phyloP scores from a whole-genome alignment of 2,888 invertebrate species.

The Parelbella ahira region DNA sequence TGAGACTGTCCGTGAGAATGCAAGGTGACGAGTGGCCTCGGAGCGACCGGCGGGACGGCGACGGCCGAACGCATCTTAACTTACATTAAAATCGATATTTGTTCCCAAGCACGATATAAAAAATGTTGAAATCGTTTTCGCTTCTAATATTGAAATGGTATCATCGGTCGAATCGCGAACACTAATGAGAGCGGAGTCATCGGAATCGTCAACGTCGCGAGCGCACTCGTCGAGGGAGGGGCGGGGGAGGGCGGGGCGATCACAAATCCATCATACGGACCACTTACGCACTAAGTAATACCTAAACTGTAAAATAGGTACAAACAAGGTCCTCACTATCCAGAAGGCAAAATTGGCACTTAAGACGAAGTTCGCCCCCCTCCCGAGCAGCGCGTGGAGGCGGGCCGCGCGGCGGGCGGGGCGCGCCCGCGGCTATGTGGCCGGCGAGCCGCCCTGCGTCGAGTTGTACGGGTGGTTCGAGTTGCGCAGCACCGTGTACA shows the following conservation, averaged over 20 bases:
- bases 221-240: constrained; percentile 30
- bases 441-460: constrained; percentile 64
- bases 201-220: background rate
- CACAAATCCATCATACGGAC: constrained; percentile 58
- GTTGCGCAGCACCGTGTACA: constrained; percentile 96
- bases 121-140: constrained; percentile 43
- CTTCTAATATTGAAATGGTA: too few species aligned
- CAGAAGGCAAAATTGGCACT: constrained; percentile 82
- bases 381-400: constrained; percentile 50
- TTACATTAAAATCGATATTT: constrained; percentile 58
- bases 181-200: background rate
- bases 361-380: constrained; percentile 68
- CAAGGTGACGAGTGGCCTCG: too few species aligned
- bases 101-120: constrained; percentile 78
- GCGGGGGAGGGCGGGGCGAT: constrained; percentile 33
- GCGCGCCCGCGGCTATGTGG: constrained; percentile 56
- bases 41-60: constrained; percentile 8
- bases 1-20: too few species aligned
- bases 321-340: constrained; percentile 77
- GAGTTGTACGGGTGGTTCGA: constrained; percentile 91
- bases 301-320: constrained; percentile 77
- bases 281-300: constrained; percentile 75
- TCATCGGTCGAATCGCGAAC: constrained; percentile 16
- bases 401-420: constrained; percentile 27
- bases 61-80: constrained; percentile 40